Base-by-base conservation (phyloP, 2,113 vertebrate species). In the Labrus mixtus region DNA sequence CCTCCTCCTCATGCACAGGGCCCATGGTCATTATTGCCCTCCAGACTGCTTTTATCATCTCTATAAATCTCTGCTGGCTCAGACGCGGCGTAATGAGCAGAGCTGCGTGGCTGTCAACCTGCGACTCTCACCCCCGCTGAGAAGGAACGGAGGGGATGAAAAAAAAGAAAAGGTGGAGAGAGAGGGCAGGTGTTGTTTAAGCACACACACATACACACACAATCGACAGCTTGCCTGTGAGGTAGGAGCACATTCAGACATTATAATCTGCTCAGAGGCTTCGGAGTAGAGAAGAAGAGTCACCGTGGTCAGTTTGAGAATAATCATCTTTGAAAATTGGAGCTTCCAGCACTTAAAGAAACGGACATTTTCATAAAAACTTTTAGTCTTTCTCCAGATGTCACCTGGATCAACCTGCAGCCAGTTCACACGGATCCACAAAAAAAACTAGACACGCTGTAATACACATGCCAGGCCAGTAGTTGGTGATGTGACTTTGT, bases 31-130 rank as follows among this genome's bases (percentile, higher is more conserved):
- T 92, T 90, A 89, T 68, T 86, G 83, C 79, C 85, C 89, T 91
- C 86, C 87, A 90, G 85, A 88, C 89, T 82, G 85, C 81, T 89
- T 91, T 92, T 92, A 92, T 92, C 85, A 85, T 90, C 84, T 83
- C 87, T 72, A 89, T 92, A 92, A 91, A 93, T 91, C 90, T 90
- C 65, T 67, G 75, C 86, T 58, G 83, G 88, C 90, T 84, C 86
- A 87, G 85, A 82, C 79, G 46, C 73, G 1, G 43, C 37, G 82
- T 90, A 93, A 92, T 92, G 90, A 90, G 90, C 77, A 81, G 79
- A 91, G 79, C 81, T 80, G 87, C 23, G 8, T 79, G 58, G 63
- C 83, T 70, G 84, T 73, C 88, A 87, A 89, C 86, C 91, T 85
- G 89, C 60, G 61, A 70, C 82, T 82, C 70, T 54, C 58, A 80